phyloP scores from a whole-genome alignment of 2,888 invertebrate species.

The Ferrisia virgata region DNA sequence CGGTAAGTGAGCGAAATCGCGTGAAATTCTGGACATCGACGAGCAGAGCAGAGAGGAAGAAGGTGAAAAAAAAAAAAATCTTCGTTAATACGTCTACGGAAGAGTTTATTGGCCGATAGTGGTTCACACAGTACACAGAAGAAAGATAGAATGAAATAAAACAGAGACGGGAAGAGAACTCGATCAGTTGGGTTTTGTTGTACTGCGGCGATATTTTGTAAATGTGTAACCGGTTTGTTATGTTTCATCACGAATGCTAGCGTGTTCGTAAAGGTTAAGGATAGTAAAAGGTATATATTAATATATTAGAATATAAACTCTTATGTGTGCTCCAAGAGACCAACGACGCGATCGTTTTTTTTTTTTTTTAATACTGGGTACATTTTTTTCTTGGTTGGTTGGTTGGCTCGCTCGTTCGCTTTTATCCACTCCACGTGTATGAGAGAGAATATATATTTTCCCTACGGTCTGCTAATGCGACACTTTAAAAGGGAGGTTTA shows the following conservation, averaged over 20 bases:
- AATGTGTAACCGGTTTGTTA: conserved; percentile 37
- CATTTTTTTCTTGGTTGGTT: background rate
- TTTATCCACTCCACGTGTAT: background rate
- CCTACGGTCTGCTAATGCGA: background rate
- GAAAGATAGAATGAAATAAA: background rate
- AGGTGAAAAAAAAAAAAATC: background rate
- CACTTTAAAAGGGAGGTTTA: background rate
- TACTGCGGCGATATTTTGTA: conserved; percentile 37
- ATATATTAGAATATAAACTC: background rate
- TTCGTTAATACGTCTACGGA: conserved; percentile 14
- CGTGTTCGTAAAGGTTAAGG: conserved; percentile 37
- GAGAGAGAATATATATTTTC: background rate
- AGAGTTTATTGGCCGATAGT: conserved; percentile 37
- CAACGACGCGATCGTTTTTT: background rate
- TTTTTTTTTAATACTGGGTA: background rate
- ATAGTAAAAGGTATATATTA: conserved; percentile 33
- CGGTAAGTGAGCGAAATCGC: background rate
- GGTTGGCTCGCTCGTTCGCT: background rate
- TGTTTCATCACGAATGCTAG: conserved; percentile 34
- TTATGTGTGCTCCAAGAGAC: background rate
- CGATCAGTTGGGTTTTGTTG: conserved; percentile 35
- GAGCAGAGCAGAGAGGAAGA: too few relatives aligned
- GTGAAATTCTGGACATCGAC: background rate
- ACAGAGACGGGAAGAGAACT: conserved; percentile 1
- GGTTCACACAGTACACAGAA: background rate